These are phyloP conservation scores for Acrobasis consociella DNA, from an alignment of 2,888 invertebrate species.

Conservation along the genomic window DNA sequence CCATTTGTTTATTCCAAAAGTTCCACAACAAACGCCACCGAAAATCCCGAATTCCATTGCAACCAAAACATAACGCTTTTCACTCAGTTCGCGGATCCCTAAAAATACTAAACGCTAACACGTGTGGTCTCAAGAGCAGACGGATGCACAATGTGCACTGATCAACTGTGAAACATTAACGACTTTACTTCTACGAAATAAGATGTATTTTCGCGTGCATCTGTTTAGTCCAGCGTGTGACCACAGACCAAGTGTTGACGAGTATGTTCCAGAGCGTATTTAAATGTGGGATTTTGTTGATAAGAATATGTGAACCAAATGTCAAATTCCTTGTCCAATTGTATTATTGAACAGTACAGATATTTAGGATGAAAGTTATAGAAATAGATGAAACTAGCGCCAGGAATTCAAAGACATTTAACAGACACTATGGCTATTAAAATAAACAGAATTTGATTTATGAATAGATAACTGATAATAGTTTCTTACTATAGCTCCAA, in stretches of 20 bases:
- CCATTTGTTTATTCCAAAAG: neutral
- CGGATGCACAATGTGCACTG: constrained; percentile 22
- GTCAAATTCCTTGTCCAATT: neutral
- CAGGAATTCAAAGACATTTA: too few relatives aligned
- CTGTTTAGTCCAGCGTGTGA: constrained; percentile 23
- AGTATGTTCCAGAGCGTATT: constrained; percentile 37
- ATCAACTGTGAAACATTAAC: neutral
- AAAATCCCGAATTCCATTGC: constrained; percentile 2
- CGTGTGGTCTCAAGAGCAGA: constrained; percentile 19
- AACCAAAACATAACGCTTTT: constrained; percentile 9
- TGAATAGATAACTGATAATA: too few relatives aligned
- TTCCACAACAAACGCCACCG: constrained; percentile 7
- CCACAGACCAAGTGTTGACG: constrained; percentile 35
- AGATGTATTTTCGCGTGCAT: constrained; percentile 7
- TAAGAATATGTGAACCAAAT: constrained; percentile 3
- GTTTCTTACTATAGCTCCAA: too few relatives aligned
- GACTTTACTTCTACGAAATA: constrained; percentile 22
- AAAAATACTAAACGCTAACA: constrained; percentile 23
- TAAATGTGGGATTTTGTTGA: constrained; percentile 12
- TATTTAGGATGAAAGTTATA: neutral
- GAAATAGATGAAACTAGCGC: too few relatives aligned
- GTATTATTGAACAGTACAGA: neutral
- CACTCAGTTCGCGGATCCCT: constrained; percentile 8
- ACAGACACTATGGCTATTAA: too few relatives aligned
- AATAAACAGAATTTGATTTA: too few relatives aligned